These are phyloP conservation scores for Platorchestia sp. DNA, from an alignment of 1,140 invertebrate genomes.

Conservation along the genomic window DNA sequence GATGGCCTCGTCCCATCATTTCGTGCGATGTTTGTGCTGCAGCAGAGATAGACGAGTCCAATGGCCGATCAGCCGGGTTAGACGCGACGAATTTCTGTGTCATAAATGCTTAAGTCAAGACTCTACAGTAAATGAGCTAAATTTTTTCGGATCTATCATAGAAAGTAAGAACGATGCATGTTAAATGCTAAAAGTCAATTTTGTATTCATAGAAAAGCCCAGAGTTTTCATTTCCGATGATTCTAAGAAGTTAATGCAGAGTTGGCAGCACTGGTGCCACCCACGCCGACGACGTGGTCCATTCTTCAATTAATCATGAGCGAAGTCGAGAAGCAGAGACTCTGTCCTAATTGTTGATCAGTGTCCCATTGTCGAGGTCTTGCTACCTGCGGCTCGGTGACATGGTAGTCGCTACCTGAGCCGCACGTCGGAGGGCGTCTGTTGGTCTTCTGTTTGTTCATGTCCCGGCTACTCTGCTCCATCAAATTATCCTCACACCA, in stretches of 20 bases:
- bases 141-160: neutral
- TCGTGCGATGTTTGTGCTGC: neutral
- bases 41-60: neutral
- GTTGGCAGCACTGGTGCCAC: slow-evolving; percentile 26
- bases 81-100: neutral
- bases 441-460: neutral
- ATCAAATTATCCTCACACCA: neutral
- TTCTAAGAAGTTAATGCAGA: neutral
- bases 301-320: slow-evolving; percentile 41
- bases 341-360: slow-evolving; percentile 48
- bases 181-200: too few species aligned
- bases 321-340: slow-evolving; percentile 19
- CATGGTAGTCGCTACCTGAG: slow-evolving; percentile 11
- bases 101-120: neutral
- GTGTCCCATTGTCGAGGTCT: neutral
- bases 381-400: slow-evolving; percentile 32
- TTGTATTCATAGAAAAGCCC: neutral
- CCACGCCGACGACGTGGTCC: neutral
- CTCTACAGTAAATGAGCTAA: neutral
- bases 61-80: neutral
- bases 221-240: neutral
- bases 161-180: neutral
- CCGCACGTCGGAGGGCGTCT: neutral
- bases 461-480: neutral
- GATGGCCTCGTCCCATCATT: neutral